Evolutionary conservation across 2,888 invertebrate genomes (phyloP), one percentile per base, ranked within the genome.

Genomic region (Polydrusus tereticollis): DNA sequence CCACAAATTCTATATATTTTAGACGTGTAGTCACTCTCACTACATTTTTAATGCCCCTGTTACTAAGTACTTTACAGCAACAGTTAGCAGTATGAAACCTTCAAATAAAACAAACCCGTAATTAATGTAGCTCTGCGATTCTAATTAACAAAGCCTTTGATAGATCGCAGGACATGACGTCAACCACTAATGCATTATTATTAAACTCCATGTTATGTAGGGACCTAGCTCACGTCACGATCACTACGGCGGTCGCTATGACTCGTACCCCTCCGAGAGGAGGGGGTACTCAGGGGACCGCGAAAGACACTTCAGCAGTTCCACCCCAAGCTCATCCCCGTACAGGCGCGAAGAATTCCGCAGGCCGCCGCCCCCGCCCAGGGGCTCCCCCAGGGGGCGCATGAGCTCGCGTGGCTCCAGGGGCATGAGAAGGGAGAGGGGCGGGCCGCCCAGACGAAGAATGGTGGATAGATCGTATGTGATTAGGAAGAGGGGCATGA

Each of bases 391-490:
- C 74, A 80, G 85, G 77, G 86, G 86, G 63, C 83, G 85, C 59
- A 75, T 84, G 76, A 83, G 81, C 75, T 84, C 86, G 79, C 86
- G 87, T 72, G 86, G 88, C 81, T 87, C 84, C 73, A 71, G 82
- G 73, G 82, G 83, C 72, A 75, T 87, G 73, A 85, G 88, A 82
- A 88, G 89, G 78, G 66, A 60, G 2, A 67, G 69, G 57, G 69
- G 68, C 23, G 66, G 69, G 81, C 86, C 88, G 45, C 87, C 86
- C 80, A 83, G 87, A 73, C 84, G 89, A 83, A 88, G 89, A 82
- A 85, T 89, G 77, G 86, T 88, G 79, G 88, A 87, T 69, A 88
- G 85, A 85, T 88, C 89, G 78, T 89, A 89, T 82, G 86, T 87
- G 65, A 86, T 88, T 77, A 87, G 89, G 82, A 87, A 88, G 78